Evolutionary conservation across 1,140 invertebrate genomes (phyloP), one percentile per base, ranked within the genome.

Genomic region (Potamilus streckersoni): DNA sequence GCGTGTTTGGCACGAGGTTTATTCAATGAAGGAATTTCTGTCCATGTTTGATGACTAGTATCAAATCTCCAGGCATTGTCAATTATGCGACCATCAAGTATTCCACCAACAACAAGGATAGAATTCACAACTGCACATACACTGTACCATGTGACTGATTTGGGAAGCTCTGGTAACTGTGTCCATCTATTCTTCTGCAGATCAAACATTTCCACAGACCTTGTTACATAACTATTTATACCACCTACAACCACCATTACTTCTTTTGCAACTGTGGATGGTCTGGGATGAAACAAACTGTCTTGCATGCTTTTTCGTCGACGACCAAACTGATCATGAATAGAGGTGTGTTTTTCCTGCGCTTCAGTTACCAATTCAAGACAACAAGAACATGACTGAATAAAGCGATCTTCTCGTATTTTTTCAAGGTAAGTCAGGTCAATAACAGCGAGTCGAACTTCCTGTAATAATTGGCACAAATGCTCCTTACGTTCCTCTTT

Each of bases 211-310:
- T 89, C 87, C 23, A 89, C 83, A 8, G 80, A 80, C 64, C 73
- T 80, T 27, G 79, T 83, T 5, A 84, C 80, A 73, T 83, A 85
- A 63, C 73, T 79, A 60, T 84, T 83, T 20, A 85, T 74, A 16
- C 87, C 87, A 55, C 87, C 84, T 19, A 89, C 76, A 14, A 86
- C 82, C 2, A 88, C 87, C 59, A 89, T 75, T 16, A 88, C 86
- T 61, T 90, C 87, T 69, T 88, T 90, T 56, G 89, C 87, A 38
- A 90, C 84, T 12, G 89, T 90, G 4, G 89, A 90, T 13, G 88
- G 89, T 59, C 89, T 80, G 11, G 89, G 88, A 38, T 84, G 82
- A 66, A 85, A 80, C 56, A 81, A 72, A 56, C 73, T 77, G 62
- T 83, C 82, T 73, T 87, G 85, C 85, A 87, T 86, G 77, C 87